These are phyloP conservation scores for Sylvia atricapilla DNA, from an alignment of 2,113 vertebrate genomes.

Conservation along the genomic window DNA sequence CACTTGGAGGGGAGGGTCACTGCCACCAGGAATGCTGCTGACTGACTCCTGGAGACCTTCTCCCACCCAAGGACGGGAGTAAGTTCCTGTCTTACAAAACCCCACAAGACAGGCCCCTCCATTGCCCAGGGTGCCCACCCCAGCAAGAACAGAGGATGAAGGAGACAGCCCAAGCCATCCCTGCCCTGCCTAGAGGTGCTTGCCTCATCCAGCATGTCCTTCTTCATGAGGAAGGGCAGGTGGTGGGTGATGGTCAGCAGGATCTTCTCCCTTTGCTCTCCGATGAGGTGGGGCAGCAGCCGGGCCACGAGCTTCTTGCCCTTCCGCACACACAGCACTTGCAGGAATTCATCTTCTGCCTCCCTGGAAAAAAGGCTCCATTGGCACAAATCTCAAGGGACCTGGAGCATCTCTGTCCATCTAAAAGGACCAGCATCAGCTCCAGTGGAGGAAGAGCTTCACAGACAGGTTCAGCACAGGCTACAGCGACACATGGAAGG, in stretches of 20 bases:
- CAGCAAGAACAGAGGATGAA: not conserved
- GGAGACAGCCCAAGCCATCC: not conserved
- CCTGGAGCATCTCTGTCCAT: not conserved
- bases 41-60: not conserved
- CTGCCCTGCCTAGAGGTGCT: not conserved
- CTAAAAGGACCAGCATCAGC: not conserved
- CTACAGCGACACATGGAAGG: fast-evolving
- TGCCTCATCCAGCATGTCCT: slow-evolving; percentile 84
- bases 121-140: not conserved
- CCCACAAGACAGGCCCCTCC: not conserved
- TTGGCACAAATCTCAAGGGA: not conserved
- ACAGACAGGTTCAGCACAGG: not conserved
- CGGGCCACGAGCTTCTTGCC: slow-evolving; percentile 85
- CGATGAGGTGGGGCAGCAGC: slow-evolving; percentile 82
- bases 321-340: slow-evolving; percentile 85
- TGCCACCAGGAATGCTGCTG: not conserved
- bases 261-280: slow-evolving; percentile 70
- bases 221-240: slow-evolving; percentile 83
- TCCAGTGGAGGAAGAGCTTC: not conserved
- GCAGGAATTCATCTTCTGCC: slow-evolving; percentile 82
- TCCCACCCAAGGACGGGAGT: not conserved
- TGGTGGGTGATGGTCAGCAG: slow-evolving; percentile 77
- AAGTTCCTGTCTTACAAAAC: not conserved
- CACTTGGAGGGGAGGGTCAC: not conserved
- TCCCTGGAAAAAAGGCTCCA: slow-evolving; percentile 69